Evolutionary conservation across 1,140 invertebrate genomes (phyloP).

Genomic region (Drosophila tani): DNA sequence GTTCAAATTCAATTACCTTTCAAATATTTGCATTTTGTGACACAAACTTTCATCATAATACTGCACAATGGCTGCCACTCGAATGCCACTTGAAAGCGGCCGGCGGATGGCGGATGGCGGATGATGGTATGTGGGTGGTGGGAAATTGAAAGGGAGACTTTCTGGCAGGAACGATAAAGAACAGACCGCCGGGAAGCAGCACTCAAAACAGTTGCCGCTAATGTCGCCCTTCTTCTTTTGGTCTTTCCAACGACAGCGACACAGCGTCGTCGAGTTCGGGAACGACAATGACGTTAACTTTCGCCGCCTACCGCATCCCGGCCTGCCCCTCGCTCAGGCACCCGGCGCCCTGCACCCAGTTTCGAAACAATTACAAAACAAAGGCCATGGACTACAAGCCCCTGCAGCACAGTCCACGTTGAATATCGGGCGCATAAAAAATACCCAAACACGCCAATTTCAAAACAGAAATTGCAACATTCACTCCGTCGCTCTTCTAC

Average conservation of each 20-base stretch:
- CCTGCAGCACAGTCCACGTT: conserved; percentile 28
- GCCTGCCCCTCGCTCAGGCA: conserved; percentile 2
- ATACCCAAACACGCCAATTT: conserved; percentile 81
- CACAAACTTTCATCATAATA: conserved; percentile 83
- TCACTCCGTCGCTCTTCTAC: conserved; percentile 2
- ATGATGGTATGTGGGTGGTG: neutral
- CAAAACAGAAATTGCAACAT: conserved; percentile 71
- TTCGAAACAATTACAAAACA: conserved; percentile 81
- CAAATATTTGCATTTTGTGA: conserved; percentile 84
- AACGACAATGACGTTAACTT: conserved; percentile 77
- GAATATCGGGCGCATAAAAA: conserved; percentile 59
- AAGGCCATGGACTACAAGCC: conserved; percentile 51
- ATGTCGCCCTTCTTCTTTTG: conserved; percentile 71
- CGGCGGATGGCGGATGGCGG: conserved; percentile 25
- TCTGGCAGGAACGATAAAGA: conserved; percentile 60
- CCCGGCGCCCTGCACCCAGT: conserved; percentile 21
- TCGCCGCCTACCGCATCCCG: conserved; percentile 70
- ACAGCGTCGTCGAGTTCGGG: conserved; percentile 47
- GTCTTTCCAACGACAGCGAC: conserved; percentile 43
- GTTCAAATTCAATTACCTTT: conserved; percentile 84
- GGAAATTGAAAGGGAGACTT: neutral
- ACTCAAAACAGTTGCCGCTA: conserved; percentile 82
- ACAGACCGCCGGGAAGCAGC: conserved; percentile 75
- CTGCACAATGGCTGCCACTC: conserved; percentile 81
- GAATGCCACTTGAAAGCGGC: conserved; percentile 77